phyloP scores from a whole-genome alignment of 1,140 invertebrate genomes.

The Myzus persicae region DNA sequence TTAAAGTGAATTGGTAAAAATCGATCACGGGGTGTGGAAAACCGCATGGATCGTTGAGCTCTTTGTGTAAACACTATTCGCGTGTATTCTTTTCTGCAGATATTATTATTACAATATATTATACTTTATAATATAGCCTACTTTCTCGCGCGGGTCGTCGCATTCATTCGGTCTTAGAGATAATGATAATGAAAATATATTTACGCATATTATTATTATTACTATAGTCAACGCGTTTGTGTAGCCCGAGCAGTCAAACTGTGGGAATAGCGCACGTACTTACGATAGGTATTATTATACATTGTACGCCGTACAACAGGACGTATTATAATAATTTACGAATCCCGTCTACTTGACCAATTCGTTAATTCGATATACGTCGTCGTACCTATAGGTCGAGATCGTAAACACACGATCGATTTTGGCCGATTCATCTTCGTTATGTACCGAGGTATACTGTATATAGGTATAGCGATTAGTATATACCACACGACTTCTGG shows the following conservation, averaged over 20 bases:
- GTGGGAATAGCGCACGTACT: neutral
- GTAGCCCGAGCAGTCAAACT: neutral
- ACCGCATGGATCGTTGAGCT: neutral
- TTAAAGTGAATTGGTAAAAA: slow-evolving; percentile 19
- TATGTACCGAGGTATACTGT: neutral
- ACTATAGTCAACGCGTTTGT: neutral
- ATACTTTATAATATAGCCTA: neutral
- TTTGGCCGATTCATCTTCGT: neutral
- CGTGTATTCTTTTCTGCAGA: neutral
- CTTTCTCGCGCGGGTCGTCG: slow-evolving; percentile 18
- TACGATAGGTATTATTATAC: neutral
- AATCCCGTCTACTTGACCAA: neutral
- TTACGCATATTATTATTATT: neutral
- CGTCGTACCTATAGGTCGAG: neutral
- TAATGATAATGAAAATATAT: neutral
- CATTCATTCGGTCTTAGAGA: neutral
- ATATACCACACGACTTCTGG: neutral
- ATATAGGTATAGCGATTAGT: neutral
- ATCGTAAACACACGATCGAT: neutral
- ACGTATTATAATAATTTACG: neutral
- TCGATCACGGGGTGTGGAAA: slow-evolving; percentile 16
- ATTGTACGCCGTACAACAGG: neutral
- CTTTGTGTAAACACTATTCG: slow-evolving; percentile 20
- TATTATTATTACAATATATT: neutral
- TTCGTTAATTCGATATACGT: slow-evolving; percentile 16